Percentiles rank a stretch among this genome's conserved stretches.
Conservation (phyloP, 2,113 vertebrate genomes). For the Helogale parvula region DNA sequence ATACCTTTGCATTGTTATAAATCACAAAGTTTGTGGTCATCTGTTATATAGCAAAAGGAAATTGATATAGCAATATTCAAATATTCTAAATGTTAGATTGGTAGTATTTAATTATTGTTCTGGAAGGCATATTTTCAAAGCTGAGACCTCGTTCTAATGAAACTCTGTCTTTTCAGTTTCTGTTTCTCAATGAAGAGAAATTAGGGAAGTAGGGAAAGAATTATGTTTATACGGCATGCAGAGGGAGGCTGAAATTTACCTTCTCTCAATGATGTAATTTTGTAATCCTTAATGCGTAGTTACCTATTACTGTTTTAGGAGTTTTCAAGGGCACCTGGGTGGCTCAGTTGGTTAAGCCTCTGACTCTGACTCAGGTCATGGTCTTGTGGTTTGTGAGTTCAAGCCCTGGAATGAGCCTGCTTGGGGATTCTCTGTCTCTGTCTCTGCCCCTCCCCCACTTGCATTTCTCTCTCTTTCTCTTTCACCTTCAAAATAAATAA, state of each 20-base stretch:
- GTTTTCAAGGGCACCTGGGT: background rate
- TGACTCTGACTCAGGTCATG: too few relatives aligned
- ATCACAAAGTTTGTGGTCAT: background rate
- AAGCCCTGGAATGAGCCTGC: too few relatives aligned
- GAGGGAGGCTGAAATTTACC: background rate
- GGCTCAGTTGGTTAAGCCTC: too few relatives aligned
- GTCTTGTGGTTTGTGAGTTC: too few relatives aligned
- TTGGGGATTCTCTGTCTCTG: too few relatives aligned
- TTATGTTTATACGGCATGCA: background rate
- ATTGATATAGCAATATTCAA: background rate
- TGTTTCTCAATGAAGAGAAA: constrained; percentile 25
- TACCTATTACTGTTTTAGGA: background rate
- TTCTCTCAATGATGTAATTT: background rate
- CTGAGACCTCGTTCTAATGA: background rate
- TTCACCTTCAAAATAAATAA: too few relatives aligned
- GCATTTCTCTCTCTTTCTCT: too few relatives aligned
- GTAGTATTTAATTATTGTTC: background rate
- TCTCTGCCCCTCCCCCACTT: too few relatives aligned
- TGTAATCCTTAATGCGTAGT: background rate
- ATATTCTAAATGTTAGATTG: background rate
- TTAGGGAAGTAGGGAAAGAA: background rate
- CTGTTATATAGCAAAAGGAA: background rate
- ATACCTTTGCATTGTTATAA: background rate
- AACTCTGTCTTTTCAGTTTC: background rate
- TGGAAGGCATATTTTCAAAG: background rate